A percentile compares a stretch with the other conserved stretches of the same genome.
Conservation (phyloP, 2,113 vertebrate species). For the Cryptomyrus ogoouensis region DNA sequence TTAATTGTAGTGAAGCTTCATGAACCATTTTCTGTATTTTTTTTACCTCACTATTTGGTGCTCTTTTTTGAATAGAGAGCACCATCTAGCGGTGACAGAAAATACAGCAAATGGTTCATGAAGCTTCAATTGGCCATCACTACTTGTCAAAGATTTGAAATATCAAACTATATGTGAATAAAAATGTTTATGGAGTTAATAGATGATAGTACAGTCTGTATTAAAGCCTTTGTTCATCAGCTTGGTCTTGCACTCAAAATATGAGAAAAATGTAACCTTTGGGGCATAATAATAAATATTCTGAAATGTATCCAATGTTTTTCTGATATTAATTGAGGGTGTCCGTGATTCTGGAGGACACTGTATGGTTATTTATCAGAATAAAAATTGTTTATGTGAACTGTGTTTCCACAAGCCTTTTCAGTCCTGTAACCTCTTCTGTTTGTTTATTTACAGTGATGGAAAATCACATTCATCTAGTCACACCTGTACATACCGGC, state of each 20-base stretch:
- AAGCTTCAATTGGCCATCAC: no score
- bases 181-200: neutral
- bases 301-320: neutral
- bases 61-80: no score
- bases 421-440: neutral
- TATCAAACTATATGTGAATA: neutral
- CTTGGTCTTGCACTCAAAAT: neutral
- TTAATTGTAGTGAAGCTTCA: neutral
- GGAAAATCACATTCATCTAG: neutral
- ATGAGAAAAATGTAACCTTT: neutral
- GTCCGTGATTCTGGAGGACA: neutral
- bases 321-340: neutral
- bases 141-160: neutral
- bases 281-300: neutral
- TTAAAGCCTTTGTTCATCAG: neutral
- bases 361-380: neutral
- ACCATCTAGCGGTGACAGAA: no score
- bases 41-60: no score
- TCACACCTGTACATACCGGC: neutral
- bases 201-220: neutral
- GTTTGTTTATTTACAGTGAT: neutral
- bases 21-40: no score
- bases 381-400: neutral
- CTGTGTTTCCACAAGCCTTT: neutral
- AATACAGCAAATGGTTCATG: no score